phyloP scores from a whole-genome alignment of 2,113 vertebrate genomes.

The Peromyscus maniculatus region DNA sequence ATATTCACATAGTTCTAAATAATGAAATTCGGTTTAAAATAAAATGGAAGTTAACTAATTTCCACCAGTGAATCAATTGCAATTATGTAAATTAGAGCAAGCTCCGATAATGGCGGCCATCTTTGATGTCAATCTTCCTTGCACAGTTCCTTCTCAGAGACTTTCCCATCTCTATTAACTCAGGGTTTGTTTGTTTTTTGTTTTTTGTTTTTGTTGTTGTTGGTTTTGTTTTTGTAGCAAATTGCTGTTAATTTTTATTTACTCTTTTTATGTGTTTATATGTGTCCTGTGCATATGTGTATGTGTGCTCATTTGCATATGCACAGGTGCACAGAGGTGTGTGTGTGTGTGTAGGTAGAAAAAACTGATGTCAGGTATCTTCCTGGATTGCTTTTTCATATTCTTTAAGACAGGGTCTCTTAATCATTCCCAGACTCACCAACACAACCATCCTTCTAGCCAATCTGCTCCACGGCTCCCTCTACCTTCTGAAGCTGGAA shows the following conservation, averaged over 20 bases:
- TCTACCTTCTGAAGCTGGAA: background rate
- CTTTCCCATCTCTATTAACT: background rate
- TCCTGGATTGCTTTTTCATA: background rate
- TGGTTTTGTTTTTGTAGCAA: background rate
- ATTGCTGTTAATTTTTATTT: background rate
- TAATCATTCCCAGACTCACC: background rate
- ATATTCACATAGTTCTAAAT: background rate
- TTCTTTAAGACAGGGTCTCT: background rate
- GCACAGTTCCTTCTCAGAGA: background rate
- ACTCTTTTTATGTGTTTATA: background rate
- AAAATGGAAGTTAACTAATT: background rate
- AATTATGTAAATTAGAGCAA: background rate
- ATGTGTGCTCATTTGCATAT: background rate
- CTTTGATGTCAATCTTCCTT: background rate
- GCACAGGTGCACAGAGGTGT: background rate
- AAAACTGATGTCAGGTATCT: background rate
- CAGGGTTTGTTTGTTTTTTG: background rate
- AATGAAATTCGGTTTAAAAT: background rate
- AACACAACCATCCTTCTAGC: background rate
- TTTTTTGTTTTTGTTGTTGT: no score
- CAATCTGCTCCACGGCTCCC: background rate
- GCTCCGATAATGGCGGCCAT: accelerated
- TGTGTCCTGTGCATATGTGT: background rate
- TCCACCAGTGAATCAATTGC: accelerated
- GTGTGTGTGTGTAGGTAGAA: background rate